A percentile compares a stretch with the other conserved stretches of the same genome.
phyloP scores from a whole-genome alignment of 2,113 vertebrate species.

The Sterna hirundo region DNA sequence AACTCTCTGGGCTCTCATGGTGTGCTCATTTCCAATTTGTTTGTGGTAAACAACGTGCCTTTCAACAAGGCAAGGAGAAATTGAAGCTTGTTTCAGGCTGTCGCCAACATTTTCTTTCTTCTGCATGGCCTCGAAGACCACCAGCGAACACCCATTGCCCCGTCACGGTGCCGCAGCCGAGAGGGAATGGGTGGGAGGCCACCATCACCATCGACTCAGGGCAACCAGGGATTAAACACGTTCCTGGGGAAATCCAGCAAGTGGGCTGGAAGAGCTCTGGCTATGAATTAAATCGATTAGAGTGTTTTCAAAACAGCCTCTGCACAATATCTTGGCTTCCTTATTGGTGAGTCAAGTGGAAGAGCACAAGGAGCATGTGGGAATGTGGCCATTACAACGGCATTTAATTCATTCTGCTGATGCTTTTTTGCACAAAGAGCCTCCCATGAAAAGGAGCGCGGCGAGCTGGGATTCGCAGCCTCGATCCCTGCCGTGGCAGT shows the following conservation, averaged over 20 bases:
- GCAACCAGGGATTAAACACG: background rate
- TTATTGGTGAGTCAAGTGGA: background rate
- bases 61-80: background rate
- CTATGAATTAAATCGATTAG: background rate
- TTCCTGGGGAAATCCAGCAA: background rate
- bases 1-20: background rate
- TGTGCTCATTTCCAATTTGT: background rate
- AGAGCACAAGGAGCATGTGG: background rate
- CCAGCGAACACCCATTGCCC: background rate
- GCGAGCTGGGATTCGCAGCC: fast-evolving
- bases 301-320: background rate
- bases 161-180: background rate
- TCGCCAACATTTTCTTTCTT: background rate
- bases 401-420: background rate
- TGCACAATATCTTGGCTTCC: background rate
- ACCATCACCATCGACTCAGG: background rate
- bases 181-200: background rate
- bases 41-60: background rate
- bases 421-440: background rate
- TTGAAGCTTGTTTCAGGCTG: background rate
- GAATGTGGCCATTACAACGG: background rate
- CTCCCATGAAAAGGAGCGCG: background rate
- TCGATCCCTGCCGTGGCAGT: fast-evolving
- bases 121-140: background rate
- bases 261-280: background rate